A percentile compares a stretch with the other conserved stretches of the same genome.
These are phyloP conservation scores for Danaus plexippus DNA, from an alignment of 1,140 invertebrate species.

Conservation along the genomic window DNA sequence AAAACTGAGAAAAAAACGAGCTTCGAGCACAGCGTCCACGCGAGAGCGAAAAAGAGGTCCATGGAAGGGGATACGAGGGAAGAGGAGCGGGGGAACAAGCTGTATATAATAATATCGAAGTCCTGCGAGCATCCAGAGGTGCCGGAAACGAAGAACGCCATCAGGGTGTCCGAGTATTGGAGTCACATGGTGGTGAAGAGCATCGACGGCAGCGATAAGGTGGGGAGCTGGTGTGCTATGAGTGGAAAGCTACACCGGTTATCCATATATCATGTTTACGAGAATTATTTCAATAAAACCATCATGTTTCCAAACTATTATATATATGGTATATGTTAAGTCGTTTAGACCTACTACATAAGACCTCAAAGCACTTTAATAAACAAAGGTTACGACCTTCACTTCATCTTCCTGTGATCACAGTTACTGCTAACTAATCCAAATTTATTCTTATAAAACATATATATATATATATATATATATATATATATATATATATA, in stretches of 20 bases:
- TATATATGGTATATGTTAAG: too few relatives aligned
- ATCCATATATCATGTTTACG: too few relatives aligned
- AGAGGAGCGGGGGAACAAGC: constrained; percentile 23
- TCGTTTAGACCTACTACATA: too few relatives aligned
- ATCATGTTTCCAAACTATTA: too few relatives aligned
- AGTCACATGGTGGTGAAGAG: constrained; percentile 89
- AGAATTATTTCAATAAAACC: too few relatives aligned
- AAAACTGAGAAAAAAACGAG: constrained; percentile 1
- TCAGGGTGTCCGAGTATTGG: constrained; percentile 86
- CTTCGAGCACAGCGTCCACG: constrained; percentile 34
- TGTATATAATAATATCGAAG: constrained; percentile 74
- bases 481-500: not conserved
- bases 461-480: too few relatives aligned
- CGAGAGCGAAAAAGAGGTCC: constrained; percentile 40
- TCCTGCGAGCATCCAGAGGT: constrained; percentile 75
- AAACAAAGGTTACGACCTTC: too few relatives aligned
- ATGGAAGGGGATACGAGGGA: constrained; percentile 24
- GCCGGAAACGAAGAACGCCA: constrained; percentile 72
- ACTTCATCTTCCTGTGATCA: too few relatives aligned
- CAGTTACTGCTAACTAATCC: too few relatives aligned
- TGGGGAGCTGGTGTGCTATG: constrained; percentile 25
- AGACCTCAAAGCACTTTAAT: too few relatives aligned
- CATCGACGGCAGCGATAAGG: constrained; percentile 74
- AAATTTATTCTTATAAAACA: too few relatives aligned
- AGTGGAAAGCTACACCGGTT: too few relatives aligned